phyloP scores from a whole-genome alignment of 2,888 invertebrate species.

The Melinaea menophilus region DNA sequence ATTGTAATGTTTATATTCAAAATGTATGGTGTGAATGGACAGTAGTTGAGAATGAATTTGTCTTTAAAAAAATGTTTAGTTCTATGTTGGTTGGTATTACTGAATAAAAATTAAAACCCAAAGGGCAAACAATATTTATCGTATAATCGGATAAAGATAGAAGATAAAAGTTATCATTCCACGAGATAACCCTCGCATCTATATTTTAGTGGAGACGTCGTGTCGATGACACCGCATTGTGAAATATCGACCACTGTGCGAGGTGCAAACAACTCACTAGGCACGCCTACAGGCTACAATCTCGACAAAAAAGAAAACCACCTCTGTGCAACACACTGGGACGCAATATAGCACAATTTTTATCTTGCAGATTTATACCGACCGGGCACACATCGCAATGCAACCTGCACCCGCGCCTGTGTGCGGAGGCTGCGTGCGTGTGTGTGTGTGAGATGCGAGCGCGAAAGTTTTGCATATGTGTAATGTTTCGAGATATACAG shows the following conservation, averaged over 20 bases:
- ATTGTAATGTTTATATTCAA: not conserved
- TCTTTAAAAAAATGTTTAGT: not conserved
- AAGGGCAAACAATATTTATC: slow-evolving; percentile 31
- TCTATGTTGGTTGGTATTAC: not conserved
- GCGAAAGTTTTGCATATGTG: slow-evolving; percentile 78
- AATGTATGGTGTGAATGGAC: not conserved
- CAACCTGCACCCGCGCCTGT: slow-evolving; percentile 36
- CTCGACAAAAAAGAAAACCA: slow-evolving; percentile 61
- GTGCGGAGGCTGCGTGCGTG: slow-evolving; percentile 46
- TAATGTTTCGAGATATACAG: slow-evolving; percentile 78
- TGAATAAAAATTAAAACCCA: slow-evolving; percentile 21
- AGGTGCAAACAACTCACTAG: slow-evolving; percentile 75
- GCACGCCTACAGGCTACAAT: slow-evolving; percentile 71
- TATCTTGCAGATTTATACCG: slow-evolving; percentile 75
- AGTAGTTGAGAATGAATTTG: not conserved
- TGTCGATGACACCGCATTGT: slow-evolving; percentile 62
- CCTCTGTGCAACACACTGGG: slow-evolving; percentile 49
- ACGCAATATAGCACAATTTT: slow-evolving; percentile 72
- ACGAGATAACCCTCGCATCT: slow-evolving; percentile 38
- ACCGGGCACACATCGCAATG: slow-evolving; percentile 30
- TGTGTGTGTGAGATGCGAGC: slow-evolving; percentile 54
- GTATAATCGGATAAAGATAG: slow-evolving; percentile 35
- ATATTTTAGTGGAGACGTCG: slow-evolving; percentile 47
- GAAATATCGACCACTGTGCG: slow-evolving; percentile 74
- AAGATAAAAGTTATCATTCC: slow-evolving; percentile 42